Evolutionary conservation across 2,113 vertebrate species (phyloP).

Genomic region (Carollia perspicillata): DNA sequence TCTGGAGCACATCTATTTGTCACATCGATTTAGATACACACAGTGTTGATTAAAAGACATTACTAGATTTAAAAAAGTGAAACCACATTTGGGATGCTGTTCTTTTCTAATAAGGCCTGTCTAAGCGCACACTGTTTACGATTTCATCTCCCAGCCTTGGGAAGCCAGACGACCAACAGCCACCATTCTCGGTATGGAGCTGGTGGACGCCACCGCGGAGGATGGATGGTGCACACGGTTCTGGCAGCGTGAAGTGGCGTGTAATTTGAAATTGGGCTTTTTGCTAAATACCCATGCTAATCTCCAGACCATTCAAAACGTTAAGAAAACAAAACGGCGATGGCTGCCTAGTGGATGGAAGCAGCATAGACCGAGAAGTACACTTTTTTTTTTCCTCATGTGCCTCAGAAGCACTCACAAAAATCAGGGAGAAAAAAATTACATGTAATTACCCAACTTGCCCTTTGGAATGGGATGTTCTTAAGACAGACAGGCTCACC

Average conservation of each 20-base stretch:
- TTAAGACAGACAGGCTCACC: slow-evolving; percentile 2
- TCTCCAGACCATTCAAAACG: slow-evolving; percentile 73
- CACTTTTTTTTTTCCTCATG: neutral
- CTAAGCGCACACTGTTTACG: slow-evolving; percentile 79
- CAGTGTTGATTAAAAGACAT: slow-evolving; percentile 22
- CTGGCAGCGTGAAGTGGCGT: slow-evolving; percentile 76
- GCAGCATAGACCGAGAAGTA: neutral
- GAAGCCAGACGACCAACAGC: slow-evolving; percentile 74
- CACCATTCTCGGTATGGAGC: slow-evolving; percentile 68
- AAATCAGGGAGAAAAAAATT: neutral
- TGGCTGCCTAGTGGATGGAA: neutral
- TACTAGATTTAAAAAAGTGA: neutral
- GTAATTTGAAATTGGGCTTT: slow-evolving; percentile 79
- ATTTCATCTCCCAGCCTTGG: slow-evolving; percentile 75
- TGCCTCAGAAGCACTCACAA: neutral
- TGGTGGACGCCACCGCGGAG: slow-evolving; percentile 76
- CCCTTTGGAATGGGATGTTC: neutral
- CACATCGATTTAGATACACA: neutral
- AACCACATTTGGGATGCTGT: neutral
- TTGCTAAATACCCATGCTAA: slow-evolving; percentile 73
- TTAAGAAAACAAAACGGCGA: slow-evolving; percentile 47
- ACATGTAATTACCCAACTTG: neutral
- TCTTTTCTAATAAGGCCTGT: slow-evolving; percentile 63
- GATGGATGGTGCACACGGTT: slow-evolving; percentile 75
- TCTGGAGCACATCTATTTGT: slow-evolving; percentile 27